Evolutionary conservation across 2,797 vertebrate species (phyloP), one percentile per base, ranked within the genome.

Genomic region (Trichosurus vulpecula): DNA sequence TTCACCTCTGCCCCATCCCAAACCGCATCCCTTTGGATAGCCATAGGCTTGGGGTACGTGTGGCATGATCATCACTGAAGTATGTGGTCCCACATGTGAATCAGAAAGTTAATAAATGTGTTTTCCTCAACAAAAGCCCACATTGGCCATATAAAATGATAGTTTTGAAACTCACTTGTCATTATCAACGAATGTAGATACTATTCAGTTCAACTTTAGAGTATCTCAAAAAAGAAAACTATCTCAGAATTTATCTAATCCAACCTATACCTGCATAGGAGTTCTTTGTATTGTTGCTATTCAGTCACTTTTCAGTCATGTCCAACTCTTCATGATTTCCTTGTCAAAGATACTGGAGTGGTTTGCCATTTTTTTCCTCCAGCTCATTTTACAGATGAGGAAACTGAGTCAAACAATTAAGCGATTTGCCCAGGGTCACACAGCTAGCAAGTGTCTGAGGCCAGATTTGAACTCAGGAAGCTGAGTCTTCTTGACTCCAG

Each of bases 1-100:
- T 66, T 22, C 91, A 51, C 87, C 52, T 55, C 56, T 53, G 54
- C 41, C 90, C 61, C 93, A 54, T 94, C 27, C 91, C 94, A 93
- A 47, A 53, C 41, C 47, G 96, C 12, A 9, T 14, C 58, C 81
- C 74, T 31, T 91, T 95, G 74, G 66, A 90, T 55, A 58, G 54
- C 55, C 91, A 94, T 92, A 61, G 94, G 35, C 47, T 54, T 57
- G 10, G 4, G 47, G 29, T 91, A 53, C 53, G 22, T 54, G 52
- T 89, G 57, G 41, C 29, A 30, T 57, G 6, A 81, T 35, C 2
- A 53, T 25, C 90, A 89, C 6, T 61, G 57, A 96, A 95, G 47
- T 41, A 52, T 61, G 54, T 11, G 27, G 12, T 55, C 25, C 35
- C 22, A 58, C 31, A 27, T 51, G 30, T 0, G 6, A 1, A 31